Base-by-base conservation (phyloP, 64 coral and sea anemone species). In the Pachyseris speciosa region DNA sequence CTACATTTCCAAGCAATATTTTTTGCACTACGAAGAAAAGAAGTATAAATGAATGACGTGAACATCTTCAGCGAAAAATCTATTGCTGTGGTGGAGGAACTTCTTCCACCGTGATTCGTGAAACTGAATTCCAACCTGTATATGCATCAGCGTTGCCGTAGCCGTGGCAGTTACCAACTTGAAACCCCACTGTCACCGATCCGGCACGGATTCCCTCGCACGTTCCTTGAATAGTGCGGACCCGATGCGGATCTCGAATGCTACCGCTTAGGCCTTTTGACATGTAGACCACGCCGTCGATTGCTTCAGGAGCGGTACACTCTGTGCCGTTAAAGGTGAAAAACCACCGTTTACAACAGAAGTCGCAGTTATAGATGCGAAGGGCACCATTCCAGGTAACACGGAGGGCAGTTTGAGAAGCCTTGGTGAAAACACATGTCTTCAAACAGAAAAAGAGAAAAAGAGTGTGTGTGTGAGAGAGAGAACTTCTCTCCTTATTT, bases 201-300 rank as follows among this genome's bases (percentile, higher is more conserved):
- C 83, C 63, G 61, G 67, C 30, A 27, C 47, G 9, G 40, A 69
- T 20, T 28, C 17, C 48, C 22, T 85, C 83, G 29, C 83, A 85
- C 61, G 45, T 37, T 29, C 83, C 83, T n/a, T 85, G 37, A 28
- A 85, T 85, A 12, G 45, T 60, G 22, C 83, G 37, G 7, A 85
- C 67, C 5, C 67, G 67, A 2, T 19, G 67, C 36, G 39, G 1
- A 40, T 70, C 4, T 9, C 20, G 5, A 19, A 8, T 4, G 4
- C 7, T n/a, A 2, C 0, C 0, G 1, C 67, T 8, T 19, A 1
- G 16, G 4, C 67, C 67, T 4, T 70, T 2, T 34, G 7, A 0
- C 33, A 70, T 70, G 67, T 70, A 70, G 0, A 70, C 0, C 11
- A 70, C 15, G 0, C 67, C 67, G 8, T 70, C 67, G 22, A 70